These are phyloP conservation scores for Drosophila guanche DNA, from an alignment of 1,140 invertebrate species.

Conservation along the genomic window DNA sequence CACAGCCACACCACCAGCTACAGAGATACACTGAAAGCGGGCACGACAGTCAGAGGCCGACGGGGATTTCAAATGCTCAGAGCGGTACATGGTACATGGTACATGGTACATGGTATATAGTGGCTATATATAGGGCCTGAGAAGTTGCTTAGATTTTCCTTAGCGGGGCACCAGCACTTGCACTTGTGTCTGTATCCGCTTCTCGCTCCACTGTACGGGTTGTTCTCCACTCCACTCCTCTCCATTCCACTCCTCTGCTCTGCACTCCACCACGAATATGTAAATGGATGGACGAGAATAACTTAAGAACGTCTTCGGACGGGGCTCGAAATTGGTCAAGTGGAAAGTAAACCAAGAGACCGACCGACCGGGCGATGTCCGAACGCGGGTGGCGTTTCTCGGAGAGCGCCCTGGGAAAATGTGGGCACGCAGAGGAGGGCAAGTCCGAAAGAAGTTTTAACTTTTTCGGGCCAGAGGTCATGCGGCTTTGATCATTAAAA, in stretches of 20 bases:
- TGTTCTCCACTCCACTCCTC: constrained; percentile 10
- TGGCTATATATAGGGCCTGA: constrained; percentile 37
- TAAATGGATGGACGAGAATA: constrained; percentile 51
- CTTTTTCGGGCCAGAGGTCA: constrained; percentile 47
- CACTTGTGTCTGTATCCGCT: constrained; percentile 75
- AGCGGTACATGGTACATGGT: constrained; percentile 28
- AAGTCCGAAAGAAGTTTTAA: constrained; percentile 40
- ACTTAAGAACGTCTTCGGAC: constrained; percentile 58
- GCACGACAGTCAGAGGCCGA: constrained; percentile 50
- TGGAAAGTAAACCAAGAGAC: constrained; percentile 78
- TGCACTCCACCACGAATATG: constrained; percentile 39
- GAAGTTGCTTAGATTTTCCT: constrained; percentile 70
- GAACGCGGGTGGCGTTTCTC: constrained; percentile 15
- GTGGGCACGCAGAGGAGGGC: constrained; percentile 37
- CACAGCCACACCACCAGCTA: constrained; percentile 31
- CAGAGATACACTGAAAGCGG: constrained; percentile 34
- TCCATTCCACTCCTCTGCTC: constrained; percentile 20
- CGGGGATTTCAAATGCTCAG: constrained; percentile 48
- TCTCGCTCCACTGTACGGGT: constrained; percentile 67
- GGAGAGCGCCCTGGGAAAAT: constrained; percentile 33
- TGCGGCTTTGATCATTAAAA: constrained; percentile 69
- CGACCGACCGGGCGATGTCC: constrained; percentile 13
- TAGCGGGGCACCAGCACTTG: constrained; percentile 57
- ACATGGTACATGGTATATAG: constrained; percentile 9
- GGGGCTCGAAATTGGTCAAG: constrained; percentile 74